Evolutionary conservation across 2,888 invertebrate genomes (phyloP).

Genomic region (Neoscelio sp.): DNA sequence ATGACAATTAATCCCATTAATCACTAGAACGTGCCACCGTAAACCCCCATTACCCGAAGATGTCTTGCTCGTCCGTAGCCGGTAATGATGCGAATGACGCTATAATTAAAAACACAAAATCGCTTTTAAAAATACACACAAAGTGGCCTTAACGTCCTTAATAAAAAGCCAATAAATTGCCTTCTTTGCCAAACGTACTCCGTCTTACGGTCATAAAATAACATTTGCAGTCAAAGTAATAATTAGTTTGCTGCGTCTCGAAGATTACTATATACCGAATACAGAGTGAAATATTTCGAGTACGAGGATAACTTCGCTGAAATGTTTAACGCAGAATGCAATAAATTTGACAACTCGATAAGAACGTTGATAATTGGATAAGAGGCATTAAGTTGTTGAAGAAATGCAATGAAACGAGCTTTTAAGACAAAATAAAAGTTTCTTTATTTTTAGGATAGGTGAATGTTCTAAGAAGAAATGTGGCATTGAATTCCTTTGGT

Average conservation of each 20-base stretch:
- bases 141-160: constrained; percentile 39
- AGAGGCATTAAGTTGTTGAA: too few relatives aligned
- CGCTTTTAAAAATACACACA: constrained; percentile 36
- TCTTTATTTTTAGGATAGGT: too few relatives aligned
- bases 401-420: too few relatives aligned
- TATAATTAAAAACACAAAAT: constrained; percentile 15
- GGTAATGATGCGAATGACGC: too few relatives aligned
- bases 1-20: too few relatives aligned
- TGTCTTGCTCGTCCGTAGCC: too few relatives aligned
- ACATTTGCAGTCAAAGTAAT: constrained; percentile 43
- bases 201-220: constrained; percentile 37
- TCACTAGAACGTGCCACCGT: too few relatives aligned
- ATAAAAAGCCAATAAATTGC: constrained; percentile 42
- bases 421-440: too few relatives aligned
- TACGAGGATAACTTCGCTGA: constrained; percentile 27
- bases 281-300: constrained; percentile 14
- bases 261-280: constrained; percentile 26
- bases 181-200: neutral
- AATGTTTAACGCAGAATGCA: constrained; percentile 32
- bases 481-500: too few relatives aligned
- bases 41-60: too few relatives aligned
- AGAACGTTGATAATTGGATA: constrained; percentile 20
- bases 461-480: constrained; percentile 12
- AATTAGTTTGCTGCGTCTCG: constrained; percentile 40
- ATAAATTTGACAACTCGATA: constrained; percentile 46